These are phyloP conservation scores for Meles meles DNA, from an alignment of 2,113 vertebrate genomes.

Conservation along the genomic window DNA sequence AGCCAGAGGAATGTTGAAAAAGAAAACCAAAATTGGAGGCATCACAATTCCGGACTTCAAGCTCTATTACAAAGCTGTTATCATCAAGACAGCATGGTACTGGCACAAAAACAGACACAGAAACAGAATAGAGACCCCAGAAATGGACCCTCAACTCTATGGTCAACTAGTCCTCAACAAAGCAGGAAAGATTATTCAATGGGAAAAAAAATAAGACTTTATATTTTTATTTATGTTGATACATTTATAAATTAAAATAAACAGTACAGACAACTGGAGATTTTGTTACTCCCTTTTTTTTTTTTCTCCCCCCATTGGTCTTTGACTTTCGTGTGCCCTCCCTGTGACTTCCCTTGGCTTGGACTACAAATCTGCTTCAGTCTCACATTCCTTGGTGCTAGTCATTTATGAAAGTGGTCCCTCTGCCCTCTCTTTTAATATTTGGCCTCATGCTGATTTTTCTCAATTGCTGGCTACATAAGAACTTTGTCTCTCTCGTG, in stretches of 20 bases:
- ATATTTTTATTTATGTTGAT: no score
- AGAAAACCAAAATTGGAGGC: no score
- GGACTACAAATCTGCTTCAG: not conserved
- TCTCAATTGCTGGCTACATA: not conserved
- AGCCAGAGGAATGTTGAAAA: no score
- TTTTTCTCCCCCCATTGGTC: not conserved
- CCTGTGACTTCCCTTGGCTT: not conserved
- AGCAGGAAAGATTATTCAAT: no score
- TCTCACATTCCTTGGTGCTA: not conserved
- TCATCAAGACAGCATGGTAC: no score
- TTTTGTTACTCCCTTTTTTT: not conserved
- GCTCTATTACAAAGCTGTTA: no score
- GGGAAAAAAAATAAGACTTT: not conserved
- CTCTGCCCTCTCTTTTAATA: not conserved
- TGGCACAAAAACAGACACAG: no score
- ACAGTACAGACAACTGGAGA: not conserved
- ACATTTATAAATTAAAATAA: not conserved
- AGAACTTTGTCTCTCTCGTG: not conserved
- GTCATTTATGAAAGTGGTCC: not conserved
- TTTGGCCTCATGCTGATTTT: not conserved
- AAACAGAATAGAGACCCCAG: no score
- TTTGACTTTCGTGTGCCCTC: not conserved
- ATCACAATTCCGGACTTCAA: no score
- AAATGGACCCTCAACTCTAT: no score
- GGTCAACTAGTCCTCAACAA: no score